Evolutionary conservation across 2,797 vertebrate species (phyloP), one percentile per base, ranked within the genome.

Genomic region (Acrocephalus scirpaceus): DNA sequence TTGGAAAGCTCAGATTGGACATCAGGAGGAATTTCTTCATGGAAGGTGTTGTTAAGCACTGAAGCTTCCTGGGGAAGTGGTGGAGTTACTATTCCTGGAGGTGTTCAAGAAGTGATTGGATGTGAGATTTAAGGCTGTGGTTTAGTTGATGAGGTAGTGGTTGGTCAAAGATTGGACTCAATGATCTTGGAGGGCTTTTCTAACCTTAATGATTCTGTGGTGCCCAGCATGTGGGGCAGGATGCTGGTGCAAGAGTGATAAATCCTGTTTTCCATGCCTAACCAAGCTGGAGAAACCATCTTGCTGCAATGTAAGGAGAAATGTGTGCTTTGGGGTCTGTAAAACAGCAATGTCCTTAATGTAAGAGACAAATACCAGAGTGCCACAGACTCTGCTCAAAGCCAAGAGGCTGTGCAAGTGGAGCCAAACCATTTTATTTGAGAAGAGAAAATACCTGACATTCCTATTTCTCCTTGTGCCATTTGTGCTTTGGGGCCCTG

Each of bases 211-310:
- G 45, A 27, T 53, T 47, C 38, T 40, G 0, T 13, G 1, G 19
- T 64, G 61, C 45, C 36, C 48, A 36, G n/a, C 4, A 4, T 12
- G 16, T 2, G 18, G 61, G 44, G 26, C 36, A 40, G 23, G 16
- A 45, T 66, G 14, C 11, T 0, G 2, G 15, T 1, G 4, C 26
- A 32, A 2, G 10, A 32, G 25, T n/a, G 50, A 20, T 40, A 36
- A 74, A 69, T 84, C 38, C 36, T 20, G 14, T 69, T 61, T 84
- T 66, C n/a, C 11, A 8, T 0, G 0, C 0, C 1, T 32, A 25
- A 7, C 2, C 2, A 62, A 84, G 29, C 44, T 42, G 36, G 20
- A 58, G 62, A 45, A 69, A 17, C 17, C 27, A 48, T 27, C 8
- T 0, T 16, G 18, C 15, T 61, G 36, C 16, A 6, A 0, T 23